Percentiles rank a stretch among this genome's conserved stretches.
Evolutionary conservation across 1,140 invertebrate species (phyloP).

Genomic region (Acromyrmex charruanus): DNA sequence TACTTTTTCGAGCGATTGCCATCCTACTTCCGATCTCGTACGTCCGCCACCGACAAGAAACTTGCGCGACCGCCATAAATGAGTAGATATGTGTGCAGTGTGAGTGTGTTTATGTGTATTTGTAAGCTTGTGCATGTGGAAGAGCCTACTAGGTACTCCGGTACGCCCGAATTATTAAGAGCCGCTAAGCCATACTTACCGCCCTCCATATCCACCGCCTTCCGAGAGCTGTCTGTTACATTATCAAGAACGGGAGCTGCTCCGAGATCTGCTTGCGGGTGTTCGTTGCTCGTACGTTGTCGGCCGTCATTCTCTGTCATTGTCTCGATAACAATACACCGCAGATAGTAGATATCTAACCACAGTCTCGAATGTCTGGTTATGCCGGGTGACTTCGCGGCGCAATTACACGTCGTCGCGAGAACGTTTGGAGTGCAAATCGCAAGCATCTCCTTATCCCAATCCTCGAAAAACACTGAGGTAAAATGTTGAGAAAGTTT

Average conservation of each 20-base stretch:
- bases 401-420: constrained; percentile 46
- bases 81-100: constrained; percentile 24
- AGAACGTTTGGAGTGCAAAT: constrained; percentile 30
- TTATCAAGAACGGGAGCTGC: constrained; percentile 75
- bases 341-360: constrained; percentile 42
- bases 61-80: constrained; percentile 64
- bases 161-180: constrained; percentile 83
- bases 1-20: constrained; percentile 64
- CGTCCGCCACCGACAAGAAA: constrained; percentile 16
- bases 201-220: constrained; percentile 60
- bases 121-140: constrained; percentile 39
- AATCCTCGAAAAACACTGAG: background rate
- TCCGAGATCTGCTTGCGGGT: constrained; percentile 39
- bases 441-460: background rate
- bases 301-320: constrained; percentile 54
- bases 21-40: background rate
- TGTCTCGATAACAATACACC: constrained; percentile 60
- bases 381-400: constrained; percentile 43
- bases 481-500: background rate
- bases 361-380: constrained; percentile 34
- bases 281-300: constrained; percentile 51
- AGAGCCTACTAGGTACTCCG: constrained; percentile 70
- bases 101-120: background rate
- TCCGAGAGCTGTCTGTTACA: constrained; percentile 74
- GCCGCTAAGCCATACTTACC: constrained; percentile 80